phyloP scores from a whole-genome alignment of 2,888 invertebrate species.

The Heliconius sara region DNA sequence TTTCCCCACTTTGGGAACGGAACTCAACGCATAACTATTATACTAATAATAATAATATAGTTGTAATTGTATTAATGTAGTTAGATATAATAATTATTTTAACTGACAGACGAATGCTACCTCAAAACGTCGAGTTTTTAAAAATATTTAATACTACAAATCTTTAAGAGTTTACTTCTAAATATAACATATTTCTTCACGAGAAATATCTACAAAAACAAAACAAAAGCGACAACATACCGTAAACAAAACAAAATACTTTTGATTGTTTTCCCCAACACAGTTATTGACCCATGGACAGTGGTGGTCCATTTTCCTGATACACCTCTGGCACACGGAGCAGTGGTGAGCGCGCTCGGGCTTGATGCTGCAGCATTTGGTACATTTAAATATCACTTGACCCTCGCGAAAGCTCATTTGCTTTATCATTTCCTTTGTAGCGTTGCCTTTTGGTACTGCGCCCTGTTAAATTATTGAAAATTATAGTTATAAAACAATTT shows the following conservation, averaged over 20 bases:
- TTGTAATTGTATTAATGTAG: too few species aligned
- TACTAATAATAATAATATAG: too few species aligned
- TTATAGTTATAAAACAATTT: too few species aligned
- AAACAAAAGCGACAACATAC: constrained; percentile 82
- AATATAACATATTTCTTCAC: too few species aligned
- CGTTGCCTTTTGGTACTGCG: constrained; percentile 97
- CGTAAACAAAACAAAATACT: constrained; percentile 99
- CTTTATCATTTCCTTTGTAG: constrained; percentile 97
- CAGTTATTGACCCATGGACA: constrained; percentile 99
- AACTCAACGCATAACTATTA: too few species aligned
- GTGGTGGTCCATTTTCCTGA: constrained; percentile 86
- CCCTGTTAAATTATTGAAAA: constrained; percentile 83
- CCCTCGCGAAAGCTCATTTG: constrained; percentile 96
- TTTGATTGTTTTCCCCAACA: constrained; percentile 99
- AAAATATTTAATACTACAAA: too few species aligned
- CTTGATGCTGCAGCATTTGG: constrained; percentile 98
- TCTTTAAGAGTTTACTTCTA: too few species aligned
- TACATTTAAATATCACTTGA: constrained; percentile 97
- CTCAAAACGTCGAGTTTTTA: too few species aligned
- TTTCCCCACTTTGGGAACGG: neutral
- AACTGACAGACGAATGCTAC: too few species aligned
- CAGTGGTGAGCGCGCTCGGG: constrained; percentile 98
- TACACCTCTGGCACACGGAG: constrained; percentile 94
- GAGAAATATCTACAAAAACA: neutral
- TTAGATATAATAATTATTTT: too few species aligned